These are phyloP conservation scores for Agapornis canus DNA, from an alignment of 2,797 vertebrate species.

Conservation along the genomic window DNA sequence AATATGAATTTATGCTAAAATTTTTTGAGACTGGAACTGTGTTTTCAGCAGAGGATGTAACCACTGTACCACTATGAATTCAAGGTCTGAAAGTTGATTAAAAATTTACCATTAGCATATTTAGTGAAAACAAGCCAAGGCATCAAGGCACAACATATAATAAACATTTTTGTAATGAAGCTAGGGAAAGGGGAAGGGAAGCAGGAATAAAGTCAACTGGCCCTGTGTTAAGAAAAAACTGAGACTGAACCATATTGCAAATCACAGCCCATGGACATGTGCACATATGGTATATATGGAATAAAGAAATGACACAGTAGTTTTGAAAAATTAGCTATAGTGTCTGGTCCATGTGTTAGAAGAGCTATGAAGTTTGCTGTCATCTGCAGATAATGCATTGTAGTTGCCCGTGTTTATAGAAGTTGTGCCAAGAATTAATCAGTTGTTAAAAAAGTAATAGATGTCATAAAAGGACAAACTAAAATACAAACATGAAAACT, in stretches of 20 bases:
- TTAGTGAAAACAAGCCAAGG: not conserved
- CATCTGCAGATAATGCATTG: not conserved
- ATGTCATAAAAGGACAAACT: not conserved
- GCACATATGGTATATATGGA: rapidly evolving
- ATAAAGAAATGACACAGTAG: not conserved
- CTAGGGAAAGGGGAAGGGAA: not conserved
- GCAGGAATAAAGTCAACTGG: not conserved
- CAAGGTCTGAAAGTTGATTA: not conserved
- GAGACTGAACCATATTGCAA: not conserved
- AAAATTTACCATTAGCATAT: not conserved
- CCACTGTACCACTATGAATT: not conserved
- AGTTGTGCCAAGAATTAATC: not conserved
- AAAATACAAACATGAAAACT: not conserved
- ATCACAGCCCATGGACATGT: not conserved
- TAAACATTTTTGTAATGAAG: not conserved
- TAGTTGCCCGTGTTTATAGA: not conserved
- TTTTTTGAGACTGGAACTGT: not conserved
- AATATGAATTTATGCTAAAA: not conserved
- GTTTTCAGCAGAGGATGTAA: not conserved
- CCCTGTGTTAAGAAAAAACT: not conserved
- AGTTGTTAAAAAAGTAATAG: not conserved
- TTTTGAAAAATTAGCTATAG: not conserved
- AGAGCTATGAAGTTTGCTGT: not conserved
- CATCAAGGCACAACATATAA: not conserved
- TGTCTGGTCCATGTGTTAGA: not conserved